Conservation (phyloP, 2,113 vertebrate species). For the Felis chaus region DNA sequence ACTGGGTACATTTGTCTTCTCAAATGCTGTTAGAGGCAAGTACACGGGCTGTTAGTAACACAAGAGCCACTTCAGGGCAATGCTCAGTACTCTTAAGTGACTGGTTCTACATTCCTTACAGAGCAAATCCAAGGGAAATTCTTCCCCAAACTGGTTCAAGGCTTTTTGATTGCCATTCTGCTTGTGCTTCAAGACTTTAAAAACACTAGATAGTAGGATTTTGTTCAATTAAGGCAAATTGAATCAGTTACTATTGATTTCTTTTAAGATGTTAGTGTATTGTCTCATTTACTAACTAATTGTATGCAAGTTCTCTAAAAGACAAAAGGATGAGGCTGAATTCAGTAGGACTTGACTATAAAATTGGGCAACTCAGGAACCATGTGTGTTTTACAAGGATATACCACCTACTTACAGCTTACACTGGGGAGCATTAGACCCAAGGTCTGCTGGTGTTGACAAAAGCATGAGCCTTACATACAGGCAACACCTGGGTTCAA, state of each 20-base stretch:
- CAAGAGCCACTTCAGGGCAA: background rate
- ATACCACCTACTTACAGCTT: background rate
- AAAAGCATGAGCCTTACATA: background rate
- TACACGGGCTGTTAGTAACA: background rate
- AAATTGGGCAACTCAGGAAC: background rate
- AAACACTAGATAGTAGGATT: background rate
- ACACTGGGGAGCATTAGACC: background rate
- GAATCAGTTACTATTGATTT: background rate
- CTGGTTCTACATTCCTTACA: background rate
- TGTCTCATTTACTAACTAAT: constrained; percentile 23
- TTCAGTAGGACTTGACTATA: background rate
- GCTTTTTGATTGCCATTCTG: background rate
- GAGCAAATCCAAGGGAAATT: background rate
- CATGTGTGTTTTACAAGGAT: background rate
- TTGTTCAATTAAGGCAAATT: background rate
- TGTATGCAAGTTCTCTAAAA: background rate
- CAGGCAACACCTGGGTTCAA: background rate
- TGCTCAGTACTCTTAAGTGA: background rate
- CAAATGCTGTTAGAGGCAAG: constrained; percentile 7
- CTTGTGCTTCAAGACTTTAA: background rate
- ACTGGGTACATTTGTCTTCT: constrained; percentile 73
- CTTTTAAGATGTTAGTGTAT: background rate
- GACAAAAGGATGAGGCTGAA: background rate
- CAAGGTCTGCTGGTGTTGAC: background rate
- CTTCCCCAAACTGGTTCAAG: background rate